Conservation (phyloP, 2,113 vertebrate genomes). For the Gymnarchus niloticus region DNA sequence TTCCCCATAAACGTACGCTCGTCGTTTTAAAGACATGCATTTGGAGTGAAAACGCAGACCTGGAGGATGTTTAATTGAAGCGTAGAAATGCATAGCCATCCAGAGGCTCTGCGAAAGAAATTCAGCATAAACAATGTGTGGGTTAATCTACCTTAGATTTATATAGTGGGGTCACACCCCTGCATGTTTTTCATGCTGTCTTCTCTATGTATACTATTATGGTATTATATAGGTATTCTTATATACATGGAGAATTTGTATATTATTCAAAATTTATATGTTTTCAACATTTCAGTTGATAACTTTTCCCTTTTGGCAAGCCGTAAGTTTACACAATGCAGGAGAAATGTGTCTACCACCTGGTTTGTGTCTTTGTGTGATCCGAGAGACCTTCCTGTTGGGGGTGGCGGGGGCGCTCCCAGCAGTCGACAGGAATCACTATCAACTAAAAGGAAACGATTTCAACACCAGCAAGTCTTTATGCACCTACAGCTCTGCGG, state of each 20-base stretch:
- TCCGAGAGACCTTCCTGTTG: conserved; percentile 12
- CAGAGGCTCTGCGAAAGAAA: neutral
- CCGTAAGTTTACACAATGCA: conserved; percentile 13
- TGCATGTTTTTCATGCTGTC: neutral
- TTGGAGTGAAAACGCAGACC: conserved; percentile 34
- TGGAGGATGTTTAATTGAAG: conserved; percentile 23
- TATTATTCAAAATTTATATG: conserved; percentile 6
- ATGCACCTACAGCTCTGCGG: neutral
- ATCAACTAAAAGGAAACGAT: conserved; percentile 3
- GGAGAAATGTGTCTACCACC: conserved; percentile 19
- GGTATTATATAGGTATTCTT: neutral
- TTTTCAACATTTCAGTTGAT: conserved; percentile 12
- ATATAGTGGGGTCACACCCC: neutral
- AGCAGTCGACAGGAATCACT: neutral
- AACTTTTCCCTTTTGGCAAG: conserved; percentile 15
- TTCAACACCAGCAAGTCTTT: neutral
- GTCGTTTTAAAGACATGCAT: conserved; percentile 49
- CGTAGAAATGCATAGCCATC: neutral
- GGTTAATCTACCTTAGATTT: neutral
- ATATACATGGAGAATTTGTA: neutral
- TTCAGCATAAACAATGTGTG: neutral
- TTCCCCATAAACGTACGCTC: conserved; percentile 56
- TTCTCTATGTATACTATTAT: conserved; percentile 5
- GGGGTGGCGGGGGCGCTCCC: neutral
- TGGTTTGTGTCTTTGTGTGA: conserved; percentile 19